Evolutionary conservation across 2,888 invertebrate genomes (phyloP).

Genomic region (Macrophya alboannulata): DNA sequence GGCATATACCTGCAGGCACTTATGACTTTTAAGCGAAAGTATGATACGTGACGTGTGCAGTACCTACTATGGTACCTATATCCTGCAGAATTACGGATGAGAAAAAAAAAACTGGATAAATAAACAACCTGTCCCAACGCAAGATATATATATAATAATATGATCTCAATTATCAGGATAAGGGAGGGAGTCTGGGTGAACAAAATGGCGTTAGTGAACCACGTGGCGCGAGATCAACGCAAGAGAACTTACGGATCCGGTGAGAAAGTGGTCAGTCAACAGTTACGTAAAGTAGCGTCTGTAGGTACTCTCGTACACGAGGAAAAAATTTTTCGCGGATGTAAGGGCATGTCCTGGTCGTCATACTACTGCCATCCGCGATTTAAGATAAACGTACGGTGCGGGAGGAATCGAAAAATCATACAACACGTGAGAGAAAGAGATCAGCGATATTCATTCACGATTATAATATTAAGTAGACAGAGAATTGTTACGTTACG

Average conservation of each 20-base stretch:
- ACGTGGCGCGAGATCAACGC: constrained; percentile 23
- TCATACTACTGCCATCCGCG: background rate
- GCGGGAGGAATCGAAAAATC: background rate
- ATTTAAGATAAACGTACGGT: background rate
- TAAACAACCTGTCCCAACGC: background rate
- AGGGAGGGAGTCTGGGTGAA: constrained; percentile 8
- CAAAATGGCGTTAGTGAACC: constrained; percentile 48
- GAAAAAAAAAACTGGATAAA: background rate
- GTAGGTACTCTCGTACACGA: constrained; percentile 23
- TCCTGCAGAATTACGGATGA: constrained; percentile 11
- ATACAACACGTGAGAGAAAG: background rate
- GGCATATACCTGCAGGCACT: no score
- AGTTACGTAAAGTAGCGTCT: constrained; percentile 50
- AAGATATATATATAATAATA: constrained; percentile 22
- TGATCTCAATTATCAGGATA: constrained; percentile 40
- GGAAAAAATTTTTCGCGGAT: constrained; percentile 34
- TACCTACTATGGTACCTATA: background rate
- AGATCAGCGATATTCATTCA: background rate
- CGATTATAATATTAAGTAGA: background rate
- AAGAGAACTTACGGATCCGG: constrained; percentile 42
- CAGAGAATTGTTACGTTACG: background rate
- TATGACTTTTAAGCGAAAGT: background rate
- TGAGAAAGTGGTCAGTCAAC: constrained; percentile 54
- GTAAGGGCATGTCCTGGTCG: background rate
- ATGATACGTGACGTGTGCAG: constrained; percentile 17